Evolutionary conservation across 2,797 vertebrate genomes (phyloP), one percentile per base, ranked within the genome.

Genomic region (Urosaurus nigricauda): DNA sequence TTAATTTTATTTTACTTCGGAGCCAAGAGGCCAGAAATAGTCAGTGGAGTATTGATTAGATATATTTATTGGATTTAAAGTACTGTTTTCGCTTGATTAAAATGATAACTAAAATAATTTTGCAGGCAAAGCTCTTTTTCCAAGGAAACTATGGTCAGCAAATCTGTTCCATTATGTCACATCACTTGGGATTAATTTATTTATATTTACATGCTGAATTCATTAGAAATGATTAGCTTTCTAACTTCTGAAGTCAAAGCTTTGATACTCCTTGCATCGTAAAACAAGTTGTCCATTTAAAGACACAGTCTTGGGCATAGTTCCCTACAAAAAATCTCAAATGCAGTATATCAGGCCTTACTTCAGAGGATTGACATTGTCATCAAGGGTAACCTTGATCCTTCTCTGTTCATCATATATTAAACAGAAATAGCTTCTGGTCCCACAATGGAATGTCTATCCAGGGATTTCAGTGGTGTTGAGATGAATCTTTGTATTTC

Each of bases 161-260:
- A 71, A 83, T 88, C 83, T 40, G 32, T 73, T 51, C 68, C 24
- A 6, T 74, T 77, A 71, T 32, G 4, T 35, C 63, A 56, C 63
- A 11, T 3, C 77, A 70, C 84, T 80, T 84, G 43, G 74, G 88
- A 83, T 85, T 90, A 1, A 73, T 80, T 91, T 87, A 58, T 60
- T 21, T 82, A 83, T 68, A 83, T 85, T 77, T 89, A 65, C 71
- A 73, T 40, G 40, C 74, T 83, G 58, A 90, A 79, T 7, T 78
- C 83, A 37, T 87, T 84, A 84, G 63, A 73, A 83, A 71, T 73
- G 74, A 84, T 80, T 74, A 26, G 65, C 4, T 32, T 82, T 87
- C 47, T 77, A 68, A 29, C 47, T 70, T 56, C 74, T 43, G 78
- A 86, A 53, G n/a, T 51, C 29, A 68, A 83, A 43, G 32, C 24